Evolutionary conservation across 2,888 invertebrate genomes (phyloP).

Genomic region (Gisinianus flammeolus): DNA sequence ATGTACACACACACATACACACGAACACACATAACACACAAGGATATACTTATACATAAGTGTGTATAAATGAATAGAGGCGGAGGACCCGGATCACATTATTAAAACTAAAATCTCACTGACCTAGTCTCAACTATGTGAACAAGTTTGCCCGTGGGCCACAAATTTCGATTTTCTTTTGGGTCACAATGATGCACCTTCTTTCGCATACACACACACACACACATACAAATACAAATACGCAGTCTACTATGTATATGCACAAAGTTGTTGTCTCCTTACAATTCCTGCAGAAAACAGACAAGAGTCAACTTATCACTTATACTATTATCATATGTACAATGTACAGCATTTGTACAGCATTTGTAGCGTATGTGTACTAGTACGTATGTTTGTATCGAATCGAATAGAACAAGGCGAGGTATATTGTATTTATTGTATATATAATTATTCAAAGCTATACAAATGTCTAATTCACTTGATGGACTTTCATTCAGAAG

Average conservation of each 20-base stretch:
- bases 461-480: not conserved
- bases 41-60: too few species aligned
- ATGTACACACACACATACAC: not conserved
- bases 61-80: not conserved
- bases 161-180: conserved; percentile 47
- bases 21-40: too few species aligned
- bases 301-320: not conserved
- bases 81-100: conserved; percentile 40
- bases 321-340: not conserved
- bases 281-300: not conserved
- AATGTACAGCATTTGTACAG: too few species aligned
- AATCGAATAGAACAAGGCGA: too few species aligned
- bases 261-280: not conserved
- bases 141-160: conserved; percentile 42
- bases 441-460: not conserved
- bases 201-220: not conserved
- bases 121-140: conserved; percentile 44
- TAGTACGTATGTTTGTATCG: too few species aligned
- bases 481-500: not conserved
- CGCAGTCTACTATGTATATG: not conserved
- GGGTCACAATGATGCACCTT: conserved; percentile 39
- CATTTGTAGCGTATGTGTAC: too few species aligned
- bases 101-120: conserved; percentile 43
- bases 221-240: not conserved
- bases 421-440: too few species aligned